Evolutionary conservation across 2,113 vertebrate species (phyloP).

Genomic region (Larimichthys polyactis): DNA sequence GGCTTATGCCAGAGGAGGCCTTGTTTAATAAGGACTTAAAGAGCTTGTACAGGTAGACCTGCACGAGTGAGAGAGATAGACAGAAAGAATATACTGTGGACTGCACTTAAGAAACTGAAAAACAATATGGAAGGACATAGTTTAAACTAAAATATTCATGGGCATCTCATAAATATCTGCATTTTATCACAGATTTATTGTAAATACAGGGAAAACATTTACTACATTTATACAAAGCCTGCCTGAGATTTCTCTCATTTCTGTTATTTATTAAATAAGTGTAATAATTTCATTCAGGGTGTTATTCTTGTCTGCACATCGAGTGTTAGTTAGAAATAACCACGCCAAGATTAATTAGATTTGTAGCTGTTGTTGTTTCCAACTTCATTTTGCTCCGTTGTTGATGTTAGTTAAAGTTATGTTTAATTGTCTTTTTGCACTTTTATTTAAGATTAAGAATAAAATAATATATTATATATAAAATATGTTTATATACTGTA

Average conservation of each 20-base stretch:
- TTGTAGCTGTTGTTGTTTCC: neutral
- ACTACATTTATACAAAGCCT: neutral
- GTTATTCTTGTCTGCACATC: neutral
- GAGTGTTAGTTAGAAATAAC: neutral
- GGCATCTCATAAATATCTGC: neutral
- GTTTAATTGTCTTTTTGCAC: neutral
- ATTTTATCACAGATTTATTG: neutral
- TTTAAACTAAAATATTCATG: neutral
- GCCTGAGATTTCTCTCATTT: neutral
- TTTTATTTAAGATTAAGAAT: neutral
- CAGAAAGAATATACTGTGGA: neutral
- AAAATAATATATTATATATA: neutral
- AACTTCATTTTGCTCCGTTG: neutral
- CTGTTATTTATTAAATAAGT: no score
- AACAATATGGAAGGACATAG: neutral
- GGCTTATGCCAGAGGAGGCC: constrained; percentile 83
- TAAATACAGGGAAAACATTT: neutral
- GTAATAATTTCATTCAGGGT: neutral
- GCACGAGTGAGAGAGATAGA: constrained; percentile 4
- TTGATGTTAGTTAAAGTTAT: neutral
- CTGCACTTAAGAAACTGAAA: neutral
- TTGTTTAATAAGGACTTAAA: constrained; percentile 88
- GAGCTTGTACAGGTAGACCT: constrained; percentile 70
- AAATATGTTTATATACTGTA: no score
- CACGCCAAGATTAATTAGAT: neutral